Base-by-base conservation (phyloP, 1,140 invertebrate species). In the Latrodectus geometricus region DNA sequence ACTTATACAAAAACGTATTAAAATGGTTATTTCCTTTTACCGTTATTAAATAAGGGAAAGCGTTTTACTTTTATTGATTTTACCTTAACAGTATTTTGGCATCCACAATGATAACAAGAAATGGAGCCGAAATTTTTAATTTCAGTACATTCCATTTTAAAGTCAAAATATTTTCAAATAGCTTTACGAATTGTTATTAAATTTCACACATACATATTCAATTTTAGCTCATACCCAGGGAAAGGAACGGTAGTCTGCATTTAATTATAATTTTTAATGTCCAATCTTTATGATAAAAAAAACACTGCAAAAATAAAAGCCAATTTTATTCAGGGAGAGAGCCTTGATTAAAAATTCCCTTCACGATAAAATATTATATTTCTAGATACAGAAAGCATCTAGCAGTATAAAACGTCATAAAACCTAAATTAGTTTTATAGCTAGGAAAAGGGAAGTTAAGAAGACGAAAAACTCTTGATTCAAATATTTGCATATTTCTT, bases 401-500 rank as follows among this genome's bases (percentile, higher is more conserved):
- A 35, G 11, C 35, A 49, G 61, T 68, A 50, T 78, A 49, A 78
- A 66, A 78, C 23, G 61, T 49, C 76, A 77, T 65, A 65, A 77
- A 77, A 77, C 75, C 75, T 66, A 65, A 77, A 77, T 77, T 77
- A 77, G 54, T 77, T 77, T 77, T 65, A 35, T 65, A 54, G 54
- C n/a, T 35, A 8, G 17, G 56, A 7, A n/a, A 50, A 20, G 23
- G 54, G 75, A 77, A 48, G 70, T 5, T 1, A 73, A 73, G 17
- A 23, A 23, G 11, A 23, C 9, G 68, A 11, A 69, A 75, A 75
- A 14, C 12, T 54, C 50, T 21, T 69, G 4, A 52, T n/a, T 20
- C 50, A 54, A 50, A 52, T 20, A 77, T 77, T 77, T 77, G 75
- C 75, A 77, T 77, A 77, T 77, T 77, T 48, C 75, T 77, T 75